phyloP scores from a whole-genome alignment of 2,113 vertebrate genomes.

The Neolamprologus devosi region DNA sequence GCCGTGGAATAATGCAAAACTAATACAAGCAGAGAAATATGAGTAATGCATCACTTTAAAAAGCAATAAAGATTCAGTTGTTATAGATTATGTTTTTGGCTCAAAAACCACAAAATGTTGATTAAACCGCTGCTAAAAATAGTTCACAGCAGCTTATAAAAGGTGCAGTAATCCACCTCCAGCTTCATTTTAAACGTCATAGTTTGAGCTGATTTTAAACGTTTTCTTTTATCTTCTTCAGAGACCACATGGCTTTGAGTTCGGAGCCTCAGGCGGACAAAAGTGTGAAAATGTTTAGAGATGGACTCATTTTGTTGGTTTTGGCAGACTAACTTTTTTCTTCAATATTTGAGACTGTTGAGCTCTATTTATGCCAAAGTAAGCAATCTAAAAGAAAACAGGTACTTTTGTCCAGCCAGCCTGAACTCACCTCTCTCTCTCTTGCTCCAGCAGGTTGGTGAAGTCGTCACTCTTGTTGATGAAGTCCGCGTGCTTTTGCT shows the following conservation, averaged over 20 bases:
- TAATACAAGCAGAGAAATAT: background rate
- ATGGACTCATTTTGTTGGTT: background rate
- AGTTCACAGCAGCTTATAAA: background rate
- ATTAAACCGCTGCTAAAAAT: background rate
- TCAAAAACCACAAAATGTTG: background rate
- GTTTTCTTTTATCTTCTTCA: background rate
- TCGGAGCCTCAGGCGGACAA: background rate
- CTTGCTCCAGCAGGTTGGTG: constrained; percentile 94
- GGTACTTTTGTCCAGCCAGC: background rate
- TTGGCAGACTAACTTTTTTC: background rate
- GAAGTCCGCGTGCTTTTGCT: constrained; percentile 89
- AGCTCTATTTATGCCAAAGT: background rate
- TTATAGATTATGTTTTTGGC: background rate
- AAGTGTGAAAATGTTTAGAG: background rate
- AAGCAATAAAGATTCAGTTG: background rate
- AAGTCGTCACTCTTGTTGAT: constrained; percentile 98
- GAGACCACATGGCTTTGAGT: background rate
- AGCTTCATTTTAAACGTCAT: background rate
- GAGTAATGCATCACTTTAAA: background rate
- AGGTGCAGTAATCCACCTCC: background rate
- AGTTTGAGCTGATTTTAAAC: background rate
- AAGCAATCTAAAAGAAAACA: background rate
- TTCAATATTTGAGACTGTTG: background rate
- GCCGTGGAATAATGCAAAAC: background rate
- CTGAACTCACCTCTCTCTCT: constrained; percentile 78